Conservation (phyloP, 2,797 vertebrate species). For the Chelidonichthys spinosus region DNA sequence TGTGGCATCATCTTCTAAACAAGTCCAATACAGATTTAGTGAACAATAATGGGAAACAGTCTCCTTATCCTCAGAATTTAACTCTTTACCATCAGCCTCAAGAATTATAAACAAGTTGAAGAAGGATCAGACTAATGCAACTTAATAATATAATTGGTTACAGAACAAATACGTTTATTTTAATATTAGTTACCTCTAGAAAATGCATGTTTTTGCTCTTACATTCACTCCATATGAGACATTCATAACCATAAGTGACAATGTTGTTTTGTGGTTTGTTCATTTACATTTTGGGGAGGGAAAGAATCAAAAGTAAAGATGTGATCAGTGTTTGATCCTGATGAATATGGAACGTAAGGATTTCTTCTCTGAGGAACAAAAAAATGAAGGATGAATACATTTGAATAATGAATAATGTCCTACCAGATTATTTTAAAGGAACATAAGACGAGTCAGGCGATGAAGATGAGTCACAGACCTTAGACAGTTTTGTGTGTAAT, state of each 20-base stretch:
- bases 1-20: constrained; percentile 25
- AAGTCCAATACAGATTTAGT: constrained; percentile 30
- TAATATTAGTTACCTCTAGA: constrained; percentile 33
- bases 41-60: constrained; percentile 42
- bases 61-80: constrained; percentile 32
- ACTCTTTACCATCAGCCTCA: constrained; percentile 22
- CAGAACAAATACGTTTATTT: constrained; percentile 49
- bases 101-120: constrained; percentile 44
- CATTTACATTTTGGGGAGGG: constrained; percentile 12
- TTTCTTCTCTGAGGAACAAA: constrained; percentile 41
- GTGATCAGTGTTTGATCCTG: constrained; percentile 32
- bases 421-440: constrained; percentile 59
- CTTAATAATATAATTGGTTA: constrained; percentile 44
- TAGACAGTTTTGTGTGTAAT: constrained; percentile 39
- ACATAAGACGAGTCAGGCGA: constrained; percentile 49
- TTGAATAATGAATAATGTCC: no score
- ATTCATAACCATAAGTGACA: neutral
- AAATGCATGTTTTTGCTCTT: constrained; percentile 3
- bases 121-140: constrained; percentile 37
- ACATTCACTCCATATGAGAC: constrained; percentile 2
- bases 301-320: constrained; percentile 1
- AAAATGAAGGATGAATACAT: constrained; percentile 45
- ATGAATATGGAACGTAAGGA: constrained; percentile 44
- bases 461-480: constrained; percentile 50
- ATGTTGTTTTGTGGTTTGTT: constrained; percentile 24